phyloP scores from a whole-genome alignment of 2,113 vertebrate genomes.

The Chloroceryle aenea region DNA sequence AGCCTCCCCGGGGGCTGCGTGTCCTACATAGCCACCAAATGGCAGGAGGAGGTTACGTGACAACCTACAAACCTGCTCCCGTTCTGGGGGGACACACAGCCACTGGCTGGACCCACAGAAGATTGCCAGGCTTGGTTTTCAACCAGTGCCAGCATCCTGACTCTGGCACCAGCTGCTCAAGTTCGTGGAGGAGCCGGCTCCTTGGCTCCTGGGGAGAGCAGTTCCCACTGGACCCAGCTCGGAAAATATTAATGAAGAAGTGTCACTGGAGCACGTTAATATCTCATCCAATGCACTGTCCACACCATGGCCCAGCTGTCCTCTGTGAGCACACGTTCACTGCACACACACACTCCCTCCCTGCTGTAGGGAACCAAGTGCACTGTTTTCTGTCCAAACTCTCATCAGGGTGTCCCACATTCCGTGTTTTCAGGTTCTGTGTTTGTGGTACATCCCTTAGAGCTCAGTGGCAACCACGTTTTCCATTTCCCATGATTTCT shows the following conservation, averaged over 20 bases:
- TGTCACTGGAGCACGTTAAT: accelerated
- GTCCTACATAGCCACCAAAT: slow-evolving; percentile 17
- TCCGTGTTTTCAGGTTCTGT: background rate
- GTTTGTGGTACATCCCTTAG: background rate
- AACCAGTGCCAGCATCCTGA: accelerated
- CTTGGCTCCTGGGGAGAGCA: background rate
- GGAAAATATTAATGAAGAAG: background rate
- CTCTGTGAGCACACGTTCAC: accelerated
- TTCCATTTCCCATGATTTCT: background rate
- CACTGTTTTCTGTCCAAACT: background rate
- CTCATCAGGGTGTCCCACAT: background rate
- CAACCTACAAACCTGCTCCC: background rate
- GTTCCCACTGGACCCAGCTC: background rate
- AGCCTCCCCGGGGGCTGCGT: background rate
- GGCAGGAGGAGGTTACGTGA: background rate
- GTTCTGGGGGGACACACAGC: accelerated
- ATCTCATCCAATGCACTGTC: background rate
- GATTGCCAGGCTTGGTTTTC: background rate
- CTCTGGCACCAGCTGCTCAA: background rate
- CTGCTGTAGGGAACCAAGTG: background rate
- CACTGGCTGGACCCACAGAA: background rate
- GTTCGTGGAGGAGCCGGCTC: accelerated
- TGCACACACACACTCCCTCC: background rate
- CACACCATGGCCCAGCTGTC: background rate
- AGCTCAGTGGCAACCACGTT: background rate